phyloP scores from a whole-genome alignment of 2,888 invertebrate genomes.

The Eurytoma californica region DNA sequence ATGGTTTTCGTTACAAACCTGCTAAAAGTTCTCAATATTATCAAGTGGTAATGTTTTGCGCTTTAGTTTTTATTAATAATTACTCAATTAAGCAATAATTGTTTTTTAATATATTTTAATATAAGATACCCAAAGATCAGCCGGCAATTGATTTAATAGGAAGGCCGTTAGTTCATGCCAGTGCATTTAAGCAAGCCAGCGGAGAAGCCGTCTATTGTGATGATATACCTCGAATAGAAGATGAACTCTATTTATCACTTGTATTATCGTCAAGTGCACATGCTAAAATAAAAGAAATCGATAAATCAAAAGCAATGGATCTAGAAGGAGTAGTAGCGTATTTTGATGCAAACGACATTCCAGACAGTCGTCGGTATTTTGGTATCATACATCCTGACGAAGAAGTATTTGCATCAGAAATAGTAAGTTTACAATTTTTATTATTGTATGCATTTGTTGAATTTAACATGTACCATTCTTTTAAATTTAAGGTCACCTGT shows the following conservation, averaged over 20 bases:
- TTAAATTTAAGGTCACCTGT: constrained; percentile 76
- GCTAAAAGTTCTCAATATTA: constrained; percentile 84
- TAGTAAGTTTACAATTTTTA: constrained; percentile 75
- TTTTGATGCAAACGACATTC: constrained; percentile 86
- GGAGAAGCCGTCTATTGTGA: constrained; percentile 95
- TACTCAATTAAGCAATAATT: background rate
- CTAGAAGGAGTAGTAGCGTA: constrained; percentile 89
- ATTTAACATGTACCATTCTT: background rate
- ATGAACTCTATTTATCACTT: constrained; percentile 87
- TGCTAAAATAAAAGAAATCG: constrained; percentile 86
- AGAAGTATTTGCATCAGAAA: constrained; percentile 86
- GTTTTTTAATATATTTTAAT: background rate
- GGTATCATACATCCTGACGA: constrained; percentile 89
- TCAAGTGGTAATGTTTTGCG: constrained; percentile 66
- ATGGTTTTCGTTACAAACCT: constrained; percentile 77
- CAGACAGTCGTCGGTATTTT: constrained; percentile 80
- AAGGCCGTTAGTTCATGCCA: constrained; percentile 86
- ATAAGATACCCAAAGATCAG: constrained; percentile 77
- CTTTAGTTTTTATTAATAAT: background rate
- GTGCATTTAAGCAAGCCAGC: constrained; percentile 91
- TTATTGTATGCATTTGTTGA: background rate
- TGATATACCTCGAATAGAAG: constrained; percentile 86
- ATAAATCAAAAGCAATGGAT: constrained; percentile 84
- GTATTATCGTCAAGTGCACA: constrained; percentile 89
- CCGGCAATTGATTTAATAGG: constrained; percentile 85